Evolutionary conservation across 1,140 invertebrate genomes (phyloP), one percentile per base, ranked within the genome.

Genomic region (Formica selysi): DNA sequence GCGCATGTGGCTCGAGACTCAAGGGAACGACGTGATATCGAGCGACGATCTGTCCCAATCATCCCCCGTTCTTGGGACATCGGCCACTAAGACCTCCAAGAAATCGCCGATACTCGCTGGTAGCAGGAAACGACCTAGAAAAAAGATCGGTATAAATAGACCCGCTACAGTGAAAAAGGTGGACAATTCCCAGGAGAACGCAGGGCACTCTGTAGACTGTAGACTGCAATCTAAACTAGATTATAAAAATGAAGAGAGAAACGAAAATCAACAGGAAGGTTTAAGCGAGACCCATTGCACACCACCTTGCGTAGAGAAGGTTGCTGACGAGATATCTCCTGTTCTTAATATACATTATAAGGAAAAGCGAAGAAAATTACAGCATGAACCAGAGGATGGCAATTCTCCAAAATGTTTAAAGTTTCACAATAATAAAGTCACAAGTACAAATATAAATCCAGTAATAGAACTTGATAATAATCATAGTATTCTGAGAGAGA

Each of bases 1-100:
- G 1, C 67, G 57, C 4, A 87, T 87, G 10, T 90, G 88, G 91
- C 71, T 89, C 48, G 86, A 91, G 54, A 65, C 73, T 32, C 85
- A 86, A 11, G 48, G 59, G 38, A 6, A 70, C n/a, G 6, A 41
- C 0, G n/a, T 0, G 13, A 5, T 16, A 16, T 41, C 68, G 3
- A 62, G 54, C 0, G n/a, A 73, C 4, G 36, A 61, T 64, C 29
- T 19, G 10, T 26, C n/a, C 19, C 44, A 41, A 1, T 16, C 3
- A 0, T 86, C 81, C 3, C 64, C 86, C 8, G 22, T 79, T 54
- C 5, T 61, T 0, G 51, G 19, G 29, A 54, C 41, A 2, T 22
- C 62, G 6, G 0, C 36, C 2, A 26, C 22, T 19, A 65, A 76
- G 0, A 16, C 38, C 11, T 0, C 3, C 22, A 19, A 41, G 36